These are phyloP conservation scores for Serilophus lunatus DNA, from an alignment of 2,113 vertebrate species.

Conservation along the genomic window DNA sequence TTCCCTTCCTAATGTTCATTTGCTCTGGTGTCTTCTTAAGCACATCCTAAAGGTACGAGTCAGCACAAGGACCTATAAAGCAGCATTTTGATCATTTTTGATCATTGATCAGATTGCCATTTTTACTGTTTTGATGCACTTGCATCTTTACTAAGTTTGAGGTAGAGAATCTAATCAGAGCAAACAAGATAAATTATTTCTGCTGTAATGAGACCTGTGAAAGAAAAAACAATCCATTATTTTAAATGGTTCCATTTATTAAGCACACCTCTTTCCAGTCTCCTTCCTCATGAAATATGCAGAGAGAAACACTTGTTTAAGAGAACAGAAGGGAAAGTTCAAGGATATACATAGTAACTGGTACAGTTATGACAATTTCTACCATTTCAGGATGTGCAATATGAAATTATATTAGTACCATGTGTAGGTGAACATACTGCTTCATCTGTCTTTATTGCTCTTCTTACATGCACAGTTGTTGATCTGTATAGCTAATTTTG, in stretches of 20 bases:
- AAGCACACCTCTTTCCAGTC: not conserved
- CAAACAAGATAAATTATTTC: not conserved
- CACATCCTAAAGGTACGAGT: not conserved
- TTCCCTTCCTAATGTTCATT: not conserved
- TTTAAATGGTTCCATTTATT: not conserved
- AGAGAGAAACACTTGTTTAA: not conserved
- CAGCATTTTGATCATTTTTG: not conserved
- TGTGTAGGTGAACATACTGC: not conserved
- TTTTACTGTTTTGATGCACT: not conserved
- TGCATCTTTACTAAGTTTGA: not conserved
- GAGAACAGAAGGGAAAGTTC: not conserved
- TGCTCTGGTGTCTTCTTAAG: not conserved
- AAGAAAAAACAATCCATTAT: not conserved
- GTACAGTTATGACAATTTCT: not conserved
- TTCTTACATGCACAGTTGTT: not conserved
- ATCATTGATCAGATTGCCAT: not conserved
- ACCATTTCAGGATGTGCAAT: not conserved
- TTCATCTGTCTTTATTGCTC: not conserved
- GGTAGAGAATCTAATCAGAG: not conserved
- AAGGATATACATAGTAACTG: not conserved
- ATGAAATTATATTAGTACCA: not conserved
- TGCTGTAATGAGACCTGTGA: not conserved
- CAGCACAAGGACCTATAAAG: not conserved
- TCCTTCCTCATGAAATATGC: not conserved
- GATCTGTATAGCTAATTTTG: not conserved